phyloP scores from a whole-genome alignment of 1,140 invertebrate genomes.

The Lordiphosa collinella region DNA sequence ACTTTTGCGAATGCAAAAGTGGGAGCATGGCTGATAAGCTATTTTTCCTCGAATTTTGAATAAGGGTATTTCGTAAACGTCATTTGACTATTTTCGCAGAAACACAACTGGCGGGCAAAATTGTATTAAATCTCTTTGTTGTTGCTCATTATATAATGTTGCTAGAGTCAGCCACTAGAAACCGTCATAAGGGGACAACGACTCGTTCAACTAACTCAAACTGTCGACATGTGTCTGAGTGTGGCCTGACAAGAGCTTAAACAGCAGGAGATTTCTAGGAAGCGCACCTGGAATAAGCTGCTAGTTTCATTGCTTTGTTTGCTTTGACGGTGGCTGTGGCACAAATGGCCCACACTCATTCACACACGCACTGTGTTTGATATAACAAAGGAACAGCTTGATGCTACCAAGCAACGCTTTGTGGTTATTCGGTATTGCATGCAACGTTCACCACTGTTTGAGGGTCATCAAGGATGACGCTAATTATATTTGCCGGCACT shows the following conservation, averaged over 20 bases:
- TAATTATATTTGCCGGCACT: constrained; percentile 49
- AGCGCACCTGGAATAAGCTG: constrained; percentile 34
- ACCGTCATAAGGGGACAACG: constrained; percentile 18
- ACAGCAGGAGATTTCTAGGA: background rate
- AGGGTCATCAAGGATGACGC: constrained; percentile 16
- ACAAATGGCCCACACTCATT: constrained; percentile 7
- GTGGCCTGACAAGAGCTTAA: constrained; percentile 28
- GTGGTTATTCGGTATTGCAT: constrained; percentile 60
- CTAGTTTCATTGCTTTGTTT: constrained; percentile 15
- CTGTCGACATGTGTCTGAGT: constrained; percentile 34
- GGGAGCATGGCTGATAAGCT: no score
- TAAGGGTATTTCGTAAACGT: no score
- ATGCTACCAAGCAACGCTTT: constrained; percentile 3
- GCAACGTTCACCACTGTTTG: constrained; percentile 19
- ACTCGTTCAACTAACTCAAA: constrained; percentile 13
- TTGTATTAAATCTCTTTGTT: constrained; percentile 71
- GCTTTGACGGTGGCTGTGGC: constrained; percentile 15
- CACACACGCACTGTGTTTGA: constrained; percentile 11
- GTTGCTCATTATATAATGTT: constrained; percentile 75
- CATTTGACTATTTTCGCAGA: no score
- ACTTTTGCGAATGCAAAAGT: no score
- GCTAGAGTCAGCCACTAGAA: constrained; percentile 61
- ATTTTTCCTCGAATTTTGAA: no score
- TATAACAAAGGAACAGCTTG: constrained; percentile 25
- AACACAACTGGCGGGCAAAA: no score